A percentile compares a stretch with the other conserved stretches of the same genome.
These are phyloP conservation scores for Colinus virginianus DNA, from an alignment of 2,113 vertebrate genomes.

Conservation along the genomic window DNA sequence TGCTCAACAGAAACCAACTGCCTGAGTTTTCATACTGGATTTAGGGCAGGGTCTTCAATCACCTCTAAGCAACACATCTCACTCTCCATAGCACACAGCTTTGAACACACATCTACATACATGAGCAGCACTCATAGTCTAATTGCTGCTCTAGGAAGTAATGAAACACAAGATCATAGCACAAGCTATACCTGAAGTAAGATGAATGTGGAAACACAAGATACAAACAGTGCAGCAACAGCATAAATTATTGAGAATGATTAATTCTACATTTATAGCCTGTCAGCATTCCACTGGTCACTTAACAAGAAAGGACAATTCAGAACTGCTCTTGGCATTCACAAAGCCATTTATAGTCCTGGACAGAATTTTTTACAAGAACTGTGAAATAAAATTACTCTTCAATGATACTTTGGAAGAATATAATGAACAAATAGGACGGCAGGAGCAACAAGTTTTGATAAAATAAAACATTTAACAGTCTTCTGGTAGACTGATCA, in stretches of 20 bases:
- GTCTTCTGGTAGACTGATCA: neutral
- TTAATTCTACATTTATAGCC: neutral
- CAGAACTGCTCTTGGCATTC: neutral
- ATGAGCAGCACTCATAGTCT: neutral
- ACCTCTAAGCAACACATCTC: neutral
- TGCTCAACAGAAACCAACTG: neutral
- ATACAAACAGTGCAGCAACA: neutral
- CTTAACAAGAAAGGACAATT: neutral
- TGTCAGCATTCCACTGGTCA: neutral
- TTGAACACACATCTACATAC: neutral
- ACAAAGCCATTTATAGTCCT: neutral
- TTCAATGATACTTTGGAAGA: neutral
- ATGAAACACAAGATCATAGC: neutral
- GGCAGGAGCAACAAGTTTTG: neutral
- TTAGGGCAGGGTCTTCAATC: neutral
- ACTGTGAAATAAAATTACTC: slow-evolving; percentile 6
- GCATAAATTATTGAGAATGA: neutral
- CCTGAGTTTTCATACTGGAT: neutral
- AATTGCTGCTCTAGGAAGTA: neutral
- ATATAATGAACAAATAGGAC: neutral
- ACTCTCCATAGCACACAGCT: neutral
- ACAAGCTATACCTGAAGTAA: neutral
- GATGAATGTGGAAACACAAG: neutral
- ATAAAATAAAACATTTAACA: slow-evolving; percentile 1
- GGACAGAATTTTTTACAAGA: neutral